These are phyloP conservation scores for Chaetodon trifascialis DNA, from an alignment of 2,113 vertebrate genomes.

Conservation along the genomic window DNA sequence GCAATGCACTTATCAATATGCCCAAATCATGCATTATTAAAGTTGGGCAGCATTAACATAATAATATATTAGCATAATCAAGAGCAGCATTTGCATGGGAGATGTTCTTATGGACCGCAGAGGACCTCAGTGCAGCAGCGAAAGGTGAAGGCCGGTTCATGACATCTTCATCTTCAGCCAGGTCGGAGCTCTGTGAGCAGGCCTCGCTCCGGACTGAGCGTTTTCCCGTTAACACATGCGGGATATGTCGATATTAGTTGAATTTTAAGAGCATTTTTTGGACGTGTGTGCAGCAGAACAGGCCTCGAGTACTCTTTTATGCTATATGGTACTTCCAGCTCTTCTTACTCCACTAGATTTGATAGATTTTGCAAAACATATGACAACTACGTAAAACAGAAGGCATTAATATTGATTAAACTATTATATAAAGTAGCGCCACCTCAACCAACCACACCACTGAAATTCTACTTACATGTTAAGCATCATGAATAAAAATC, in stretches of 20 bases:
- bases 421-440: not conserved
- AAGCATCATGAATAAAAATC: not conserved
- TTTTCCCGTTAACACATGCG: no score
- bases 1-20: slow-evolving; percentile 80
- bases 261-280: no score
- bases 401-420: not conserved
- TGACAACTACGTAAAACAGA: not conserved
- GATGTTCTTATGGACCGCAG: slow-evolving; percentile 55
- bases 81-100: slow-evolving; percentile 75
- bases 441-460: not conserved
- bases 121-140: slow-evolving; percentile 51
- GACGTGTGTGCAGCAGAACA: no score
- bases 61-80: slow-evolving; percentile 83
- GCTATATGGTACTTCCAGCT: not conserved
- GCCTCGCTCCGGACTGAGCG: no score
- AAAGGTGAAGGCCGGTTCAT: slow-evolving; percentile 13
- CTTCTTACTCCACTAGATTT: not conserved
- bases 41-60: slow-evolving; percentile 79
- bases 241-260: no score
- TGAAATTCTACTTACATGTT: not conserved
- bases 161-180: slow-evolving; percentile 28
- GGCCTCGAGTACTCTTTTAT: not conserved
- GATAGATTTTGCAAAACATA: not conserved
- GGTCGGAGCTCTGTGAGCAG: not conserved
- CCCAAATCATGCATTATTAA: slow-evolving; percentile 84